These are phyloP conservation scores for Apis florea DNA, from an alignment of 1,140 invertebrate species.

Conservation along the genomic window DNA sequence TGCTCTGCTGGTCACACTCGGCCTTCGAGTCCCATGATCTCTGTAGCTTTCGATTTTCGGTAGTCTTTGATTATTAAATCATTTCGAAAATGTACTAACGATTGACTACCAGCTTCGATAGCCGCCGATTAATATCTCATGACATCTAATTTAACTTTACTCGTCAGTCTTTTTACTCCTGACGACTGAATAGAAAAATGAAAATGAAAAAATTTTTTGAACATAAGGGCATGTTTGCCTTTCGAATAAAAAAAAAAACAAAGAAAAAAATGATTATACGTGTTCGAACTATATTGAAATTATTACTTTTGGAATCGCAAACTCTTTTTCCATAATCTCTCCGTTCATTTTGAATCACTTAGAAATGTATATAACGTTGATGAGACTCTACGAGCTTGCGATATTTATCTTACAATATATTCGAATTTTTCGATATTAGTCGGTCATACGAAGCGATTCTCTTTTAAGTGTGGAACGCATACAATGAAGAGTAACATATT, in stretches of 20 bases:
- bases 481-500: conserved; percentile 46
- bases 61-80: conserved; percentile 73
- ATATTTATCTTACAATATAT: conserved; percentile 23
- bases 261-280: conserved; percentile 14
- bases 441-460: conserved; percentile 23
- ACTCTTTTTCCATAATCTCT: conserved; percentile 30
- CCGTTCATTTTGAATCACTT: conserved; percentile 55
- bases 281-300: conserved; percentile 26
- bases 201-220: neutral
- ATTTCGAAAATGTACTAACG: conserved; percentile 30
- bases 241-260: neutral
- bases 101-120: conserved; percentile 37
- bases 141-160: conserved; percentile 53
- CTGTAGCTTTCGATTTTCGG: conserved; percentile 75
- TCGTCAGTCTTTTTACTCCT: conserved; percentile 22
- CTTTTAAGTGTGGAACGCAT: conserved; percentile 19
- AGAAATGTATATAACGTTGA: conserved; percentile 49
- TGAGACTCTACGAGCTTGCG: conserved; percentile 23
- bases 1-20: conserved; percentile 73
- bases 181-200: conserved; percentile 7
- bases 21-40: conserved; percentile 73
- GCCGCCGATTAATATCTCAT: conserved; percentile 47
- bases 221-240: conserved; percentile 30
- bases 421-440: conserved; percentile 48
- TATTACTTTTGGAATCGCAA: conserved; percentile 13